Evolutionary conservation across 2,888 invertebrate genomes (phyloP), one percentile per base, ranked within the genome.

Genomic region (Endotricha flammealis): DNA sequence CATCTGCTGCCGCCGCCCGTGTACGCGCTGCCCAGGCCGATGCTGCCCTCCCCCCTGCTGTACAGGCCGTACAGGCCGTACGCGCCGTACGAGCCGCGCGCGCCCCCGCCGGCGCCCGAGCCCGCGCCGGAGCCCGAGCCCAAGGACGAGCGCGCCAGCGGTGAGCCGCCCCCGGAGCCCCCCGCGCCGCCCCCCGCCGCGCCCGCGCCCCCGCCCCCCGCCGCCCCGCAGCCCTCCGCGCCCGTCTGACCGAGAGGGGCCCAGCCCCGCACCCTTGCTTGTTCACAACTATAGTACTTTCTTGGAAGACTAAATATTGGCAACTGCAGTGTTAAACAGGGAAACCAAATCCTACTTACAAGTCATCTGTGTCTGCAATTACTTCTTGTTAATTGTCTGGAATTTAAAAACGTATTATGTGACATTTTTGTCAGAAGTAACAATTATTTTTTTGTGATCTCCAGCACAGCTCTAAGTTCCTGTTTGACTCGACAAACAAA

Each of bases 41-140:
- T 70, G 35, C 69, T 65, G 39, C 69, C 76, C 51, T 72, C 85
- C 55, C 70, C 76, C 43, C 61, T 59, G 48, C 70, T 60, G 50
- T 78, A 64, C 77, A 55, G 71, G 41, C 58, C 79, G 50, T 72
- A 81, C 72, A 64, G 87, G 13, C 61, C 68, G 44, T 63, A 65
- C 66, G 46, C 51, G 32, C 51, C 54, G 12, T 53, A 54, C 54
- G 49, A 53, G 32, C 54, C 47, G 29, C 36, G 12, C 47, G 29
- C 65, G 58, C 55, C 65, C 33, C 38, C 46, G 64, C 42, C 51
- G 52, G 40, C 38, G 43, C 53, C 35, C 57, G 59, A 42, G 61
- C 30, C 34, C 48, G 64, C 29, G 59, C 50, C 53, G 36, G 44
- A 37, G n/a, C n/a, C n/a, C n/a, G 40, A 45, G 29, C 29, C 44